phyloP scores from a whole-genome alignment of 37 sponge, comb jelly and placozoan species.

The Cladorhizidae sp. region DNA sequence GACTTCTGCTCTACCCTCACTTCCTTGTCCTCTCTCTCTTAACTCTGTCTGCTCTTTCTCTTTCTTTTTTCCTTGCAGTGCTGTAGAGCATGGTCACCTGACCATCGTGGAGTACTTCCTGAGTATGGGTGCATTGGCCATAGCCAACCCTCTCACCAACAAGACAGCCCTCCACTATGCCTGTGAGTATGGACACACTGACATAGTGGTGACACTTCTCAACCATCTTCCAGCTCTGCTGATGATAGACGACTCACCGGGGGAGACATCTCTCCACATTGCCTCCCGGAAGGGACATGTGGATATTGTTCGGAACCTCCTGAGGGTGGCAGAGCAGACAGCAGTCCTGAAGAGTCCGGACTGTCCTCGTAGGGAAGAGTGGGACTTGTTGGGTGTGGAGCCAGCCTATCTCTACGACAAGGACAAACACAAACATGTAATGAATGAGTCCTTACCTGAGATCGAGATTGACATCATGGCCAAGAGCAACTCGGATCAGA shows the following conservation, averaged over 20 bases:
- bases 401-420: constrained; percentile 11
- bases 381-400: neutral
- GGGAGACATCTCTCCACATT: constrained; percentile 63
- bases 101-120: constrained; percentile 62
- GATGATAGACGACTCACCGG: constrained; percentile 35
- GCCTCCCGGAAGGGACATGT: constrained; percentile 59
- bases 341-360: constrained; percentile 5
- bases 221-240: constrained; percentile 54
- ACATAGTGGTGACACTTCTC: constrained; percentile 42
- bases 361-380: neutral
- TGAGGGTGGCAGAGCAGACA: constrained; percentile 39
- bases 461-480: constrained; percentile 35
- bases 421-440: neutral
- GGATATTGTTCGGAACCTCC: constrained; percentile 48
- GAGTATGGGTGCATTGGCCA: constrained; percentile 29
- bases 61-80: constrained; percentile 27
- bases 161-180: constrained; percentile 72
- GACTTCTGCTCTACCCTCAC: no score
- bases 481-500: neutral
- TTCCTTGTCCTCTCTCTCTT: no score
- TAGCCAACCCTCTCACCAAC: constrained; percentile 32
- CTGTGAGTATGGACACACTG: constrained; percentile 36
- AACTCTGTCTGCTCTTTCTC: neutral
- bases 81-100: constrained; percentile 34
- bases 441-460: constrained; percentile 38